A percentile compares a stretch with the other conserved stretches of the same genome.
phyloP scores from a whole-genome alignment of 2,797 vertebrate genomes.

The Vireo griseus region DNA sequence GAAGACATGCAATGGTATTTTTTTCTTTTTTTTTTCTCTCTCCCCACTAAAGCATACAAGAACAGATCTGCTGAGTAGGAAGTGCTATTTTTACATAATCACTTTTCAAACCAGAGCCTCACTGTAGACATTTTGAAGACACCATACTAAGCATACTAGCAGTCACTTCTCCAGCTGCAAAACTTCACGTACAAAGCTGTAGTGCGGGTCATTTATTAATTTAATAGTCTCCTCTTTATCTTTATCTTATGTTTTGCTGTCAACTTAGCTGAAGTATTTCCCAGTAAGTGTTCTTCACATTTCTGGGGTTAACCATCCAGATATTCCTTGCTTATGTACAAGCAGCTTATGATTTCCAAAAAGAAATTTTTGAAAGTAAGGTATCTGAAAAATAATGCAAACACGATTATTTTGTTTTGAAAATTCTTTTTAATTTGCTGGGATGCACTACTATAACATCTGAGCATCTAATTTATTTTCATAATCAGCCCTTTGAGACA shows the following conservation, averaged over 20 bases:
- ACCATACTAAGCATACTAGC: not conserved
- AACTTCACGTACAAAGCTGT: not conserved
- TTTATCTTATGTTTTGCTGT: not conserved
- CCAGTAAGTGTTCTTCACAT: not conserved
- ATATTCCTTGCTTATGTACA: not conserved
- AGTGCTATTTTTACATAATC: constrained; percentile 64
- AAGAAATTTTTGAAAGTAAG: not conserved
- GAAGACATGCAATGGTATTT: not conserved
- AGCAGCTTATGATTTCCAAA: not conserved
- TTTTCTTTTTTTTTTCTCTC: not conserved
- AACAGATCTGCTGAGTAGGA: constrained; percentile 64
- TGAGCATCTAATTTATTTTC: not conserved
- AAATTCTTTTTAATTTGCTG: not conserved
- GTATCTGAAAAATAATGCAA: not conserved
- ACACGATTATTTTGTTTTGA: not conserved
- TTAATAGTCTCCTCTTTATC: not conserved
- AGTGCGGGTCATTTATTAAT: not conserved
- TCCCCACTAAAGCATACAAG: not conserved
- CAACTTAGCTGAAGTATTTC: not conserved
- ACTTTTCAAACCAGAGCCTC: constrained; percentile 26
- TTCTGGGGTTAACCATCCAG: not conserved
- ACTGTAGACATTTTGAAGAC: constrained; percentile 40
- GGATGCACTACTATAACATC: not conserved
- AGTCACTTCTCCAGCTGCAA: constrained; percentile 32
- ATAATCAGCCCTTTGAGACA: not conserved